A percentile compares a stretch with the other conserved stretches of the same genome.
Evolutionary conservation across 1,140 invertebrate species (phyloP).

Genomic region (Teleopsis dalmanni): DNA sequence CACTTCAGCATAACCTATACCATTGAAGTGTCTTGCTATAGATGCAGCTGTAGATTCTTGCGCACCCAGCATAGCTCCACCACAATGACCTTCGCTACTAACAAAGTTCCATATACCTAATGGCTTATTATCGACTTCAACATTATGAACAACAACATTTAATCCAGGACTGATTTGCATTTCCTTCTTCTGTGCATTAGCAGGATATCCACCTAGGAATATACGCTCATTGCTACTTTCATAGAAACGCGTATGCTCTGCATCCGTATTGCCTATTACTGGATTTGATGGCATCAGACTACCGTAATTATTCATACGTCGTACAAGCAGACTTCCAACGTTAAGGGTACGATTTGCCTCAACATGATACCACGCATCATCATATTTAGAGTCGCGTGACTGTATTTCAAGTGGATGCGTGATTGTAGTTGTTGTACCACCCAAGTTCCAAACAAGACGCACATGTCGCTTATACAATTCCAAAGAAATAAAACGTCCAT

Average conservation of each 20-base stretch:
- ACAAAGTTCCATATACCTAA: constrained; percentile 86
- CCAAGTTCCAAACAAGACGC: constrained; percentile 68
- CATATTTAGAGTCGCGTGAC: constrained; percentile 52
- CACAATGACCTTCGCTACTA: constrained; percentile 57
- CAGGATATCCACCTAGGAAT: constrained; percentile 53
- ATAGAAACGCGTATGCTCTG: constrained; percentile 35
- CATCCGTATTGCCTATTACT: constrained; percentile 27
- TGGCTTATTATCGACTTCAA: constrained; percentile 66
- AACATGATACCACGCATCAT: constrained; percentile 66
- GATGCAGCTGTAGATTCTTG: constrained; percentile 30
- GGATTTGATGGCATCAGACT: constrained; percentile 19
- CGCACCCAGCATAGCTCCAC: constrained; percentile 38
- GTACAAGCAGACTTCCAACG: constrained; percentile 32
- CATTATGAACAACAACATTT: constrained; percentile 69
- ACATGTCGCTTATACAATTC: constrained; percentile 71
- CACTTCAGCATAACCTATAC: constrained; percentile 69
- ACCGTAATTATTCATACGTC: constrained; percentile 39
- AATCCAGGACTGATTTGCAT: constrained; percentile 48
- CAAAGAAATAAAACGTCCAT: constrained; percentile 67
- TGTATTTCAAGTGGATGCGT: constrained; percentile 56
- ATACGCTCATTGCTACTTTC: constrained; percentile 46
- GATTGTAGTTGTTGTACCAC: constrained; percentile 56
- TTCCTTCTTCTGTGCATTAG: constrained; percentile 44
- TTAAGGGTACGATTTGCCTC: constrained; percentile 55
- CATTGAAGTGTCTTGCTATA: constrained; percentile 55